Conservation (phyloP, 2,888 invertebrate species). For the Coecobrya sp. region DNA sequence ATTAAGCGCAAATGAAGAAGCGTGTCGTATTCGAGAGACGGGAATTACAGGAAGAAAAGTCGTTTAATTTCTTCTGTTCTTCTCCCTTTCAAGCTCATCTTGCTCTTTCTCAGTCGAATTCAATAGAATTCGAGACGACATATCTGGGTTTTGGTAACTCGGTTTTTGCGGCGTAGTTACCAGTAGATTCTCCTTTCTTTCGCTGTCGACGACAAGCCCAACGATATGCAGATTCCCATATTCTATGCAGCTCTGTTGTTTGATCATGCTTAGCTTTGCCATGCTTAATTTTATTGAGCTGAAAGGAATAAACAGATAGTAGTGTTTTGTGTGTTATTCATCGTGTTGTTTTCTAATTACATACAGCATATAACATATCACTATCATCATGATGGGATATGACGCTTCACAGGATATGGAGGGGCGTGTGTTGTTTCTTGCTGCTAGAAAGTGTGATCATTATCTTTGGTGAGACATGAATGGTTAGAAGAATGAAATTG, state of each 20-base stretch:
- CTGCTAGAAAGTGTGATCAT: constrained; percentile 70
- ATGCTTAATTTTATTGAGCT: constrained; percentile 37
- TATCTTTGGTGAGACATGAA: constrained; percentile 67
- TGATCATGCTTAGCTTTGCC: constrained; percentile 29
- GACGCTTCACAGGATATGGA: constrained; percentile 67
- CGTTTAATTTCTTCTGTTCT: neutral
- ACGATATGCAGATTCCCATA: neutral
- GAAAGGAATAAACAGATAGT: neutral
- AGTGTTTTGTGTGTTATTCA: constrained; percentile 61
- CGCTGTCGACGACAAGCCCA: constrained; percentile 29
- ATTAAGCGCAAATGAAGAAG: constrained; percentile 27
- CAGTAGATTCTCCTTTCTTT: constrained; percentile 19
- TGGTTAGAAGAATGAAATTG: constrained; percentile 64
- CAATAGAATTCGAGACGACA: constrained; percentile 64
- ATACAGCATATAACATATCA: constrained; percentile 60
- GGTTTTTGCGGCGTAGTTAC: constrained; percentile 61
- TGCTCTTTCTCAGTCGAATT: constrained; percentile 53
- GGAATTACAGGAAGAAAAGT: constrained; percentile 13
- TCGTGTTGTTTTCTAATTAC: constrained; percentile 80
- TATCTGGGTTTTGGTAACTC: constrained; percentile 77
- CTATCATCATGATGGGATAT: constrained; percentile 39
- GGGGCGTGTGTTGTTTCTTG: constrained; percentile 63
- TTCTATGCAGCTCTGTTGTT: neutral
- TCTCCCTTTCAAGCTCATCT: constrained; percentile 1
- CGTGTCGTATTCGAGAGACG: constrained; percentile 1